Evolutionary conservation across 2,113 vertebrate genomes (phyloP), one percentile per base, ranked within the genome.

Genomic region (Chaenogobius annularis): DNA sequence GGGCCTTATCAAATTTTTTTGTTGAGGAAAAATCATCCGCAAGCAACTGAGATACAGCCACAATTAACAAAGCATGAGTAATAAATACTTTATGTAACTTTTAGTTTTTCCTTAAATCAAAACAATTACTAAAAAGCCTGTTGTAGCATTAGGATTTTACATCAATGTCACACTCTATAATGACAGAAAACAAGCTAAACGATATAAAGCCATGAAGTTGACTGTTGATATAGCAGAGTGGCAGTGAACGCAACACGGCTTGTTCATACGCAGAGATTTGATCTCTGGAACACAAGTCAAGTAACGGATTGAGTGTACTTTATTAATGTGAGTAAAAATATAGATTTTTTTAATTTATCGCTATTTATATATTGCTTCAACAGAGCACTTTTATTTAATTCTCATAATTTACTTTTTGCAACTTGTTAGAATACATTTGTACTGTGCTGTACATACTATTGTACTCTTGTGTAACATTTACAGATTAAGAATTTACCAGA

Each of bases 171-270:
- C 66, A 56, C 52, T 78, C 71, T 66, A 66, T 58, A 69, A 55
- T 65, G 61, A 59, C 37, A 54, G 61, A 31, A 43, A 7, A 13
- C 26, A 62, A 14, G 12, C 26, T 22, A 17, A 15, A 7, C 73
- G 75, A 54, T 56, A 22, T 31, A 26, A 31, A 56, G 50, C 46
- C 52, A 31, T 70, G 22, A 35, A 73, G 73, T 81, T 81, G 75
- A 67, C 3, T 11, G 72, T 65, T 83, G 58, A 55, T 23, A 55
- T n/a, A n/a, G 73, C 62, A 50, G 37, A 55, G 46, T 68, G 37
- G 73, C 66, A 56, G 46, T 55, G 46, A 72, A 48, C 37, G 14
- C 31, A 23, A 63, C 52, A 46, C 64, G 5, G 80, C 72, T 40
- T 46, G 10, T 46, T 43, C 40, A 71, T 62, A 46, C 19, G 70